These are phyloP conservation scores for Amphipyra berbera DNA, from an alignment of 2,888 invertebrate species.

Conservation along the genomic window DNA sequence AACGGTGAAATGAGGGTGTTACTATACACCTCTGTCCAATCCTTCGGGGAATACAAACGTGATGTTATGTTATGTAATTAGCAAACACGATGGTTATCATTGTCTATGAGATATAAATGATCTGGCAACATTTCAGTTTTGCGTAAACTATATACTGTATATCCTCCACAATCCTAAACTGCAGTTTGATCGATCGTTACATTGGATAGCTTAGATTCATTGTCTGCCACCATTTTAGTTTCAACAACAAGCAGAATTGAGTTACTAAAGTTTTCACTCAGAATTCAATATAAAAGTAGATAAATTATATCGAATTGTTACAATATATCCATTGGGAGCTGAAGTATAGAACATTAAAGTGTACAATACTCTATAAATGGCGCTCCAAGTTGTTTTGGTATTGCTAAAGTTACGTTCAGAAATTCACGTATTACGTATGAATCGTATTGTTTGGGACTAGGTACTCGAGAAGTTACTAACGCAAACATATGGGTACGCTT, in stretches of 20 bases:
- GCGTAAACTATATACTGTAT: no score
- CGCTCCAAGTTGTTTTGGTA: slow-evolving; percentile 43
- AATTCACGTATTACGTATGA: slow-evolving; percentile 23
- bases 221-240: not conserved
- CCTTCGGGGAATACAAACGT: no score
- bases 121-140: no score
- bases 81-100: no score
- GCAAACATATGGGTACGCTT: slow-evolving; percentile 22
- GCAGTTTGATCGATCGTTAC: no score
- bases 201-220: not conserved
- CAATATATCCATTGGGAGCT: slow-evolving; percentile 40
- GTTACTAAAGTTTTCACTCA: slow-evolving; percentile 41
- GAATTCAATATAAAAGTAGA: slow-evolving; percentile 35
- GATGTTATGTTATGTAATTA: no score
- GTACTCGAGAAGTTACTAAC: slow-evolving; percentile 27
- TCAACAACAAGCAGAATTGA: slow-evolving; percentile 15
- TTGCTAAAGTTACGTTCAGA: slow-evolving; percentile 38
- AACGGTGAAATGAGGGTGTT: no score
- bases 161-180: no score
- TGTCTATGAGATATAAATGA: no score
- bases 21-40: no score
- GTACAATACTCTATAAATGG: slow-evolving; percentile 42
- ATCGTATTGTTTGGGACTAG: slow-evolving; percentile 25
- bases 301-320: slow-evolving; percentile 40
- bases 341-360: slow-evolving; percentile 37